A percentile compares a stretch with the other conserved stretches of the same genome.
Conservation (phyloP, 37 sponge, comb jelly and placozoan genomes). For the Aplysina aerophoba region DNA sequence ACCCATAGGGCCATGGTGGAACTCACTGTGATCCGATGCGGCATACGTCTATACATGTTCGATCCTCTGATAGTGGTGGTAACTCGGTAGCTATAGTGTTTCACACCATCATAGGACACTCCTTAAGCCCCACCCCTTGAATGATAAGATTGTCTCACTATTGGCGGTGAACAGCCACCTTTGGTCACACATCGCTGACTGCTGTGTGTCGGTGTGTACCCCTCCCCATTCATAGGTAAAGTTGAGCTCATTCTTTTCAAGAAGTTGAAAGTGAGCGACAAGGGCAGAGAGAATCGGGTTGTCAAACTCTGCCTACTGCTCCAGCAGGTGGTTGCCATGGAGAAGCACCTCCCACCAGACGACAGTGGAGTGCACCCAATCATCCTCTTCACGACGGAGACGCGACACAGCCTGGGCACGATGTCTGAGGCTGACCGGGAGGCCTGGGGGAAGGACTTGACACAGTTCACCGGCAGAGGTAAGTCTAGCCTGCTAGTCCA, state of each 20-base stretch:
- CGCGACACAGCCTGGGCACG: neutral
- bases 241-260: neutral
- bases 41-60: too few relatives aligned
- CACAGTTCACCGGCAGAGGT: neutral
- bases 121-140: too few relatives aligned
- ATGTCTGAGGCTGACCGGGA: neutral
- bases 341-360: neutral
- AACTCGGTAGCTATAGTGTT: too few relatives aligned
- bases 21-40: too few relatives aligned
- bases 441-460: neutral
- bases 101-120: too few relatives aligned
- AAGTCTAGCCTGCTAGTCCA: neutral
- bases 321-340: constrained; percentile 15
- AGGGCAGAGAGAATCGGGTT: neutral
- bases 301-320: neutral
- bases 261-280: neutral
- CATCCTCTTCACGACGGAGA: neutral
- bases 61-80: too few relatives aligned
- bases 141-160: too few relatives aligned
- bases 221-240: neutral
- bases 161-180: neutral
- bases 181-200: neutral
- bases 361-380: neutral
- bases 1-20: too few relatives aligned
- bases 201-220: too few relatives aligned